These are phyloP conservation scores for Aphrocallistes beatrix DNA, from an alignment of 37 sponge, comb jelly and placozoan species.

Conservation along the genomic window DNA sequence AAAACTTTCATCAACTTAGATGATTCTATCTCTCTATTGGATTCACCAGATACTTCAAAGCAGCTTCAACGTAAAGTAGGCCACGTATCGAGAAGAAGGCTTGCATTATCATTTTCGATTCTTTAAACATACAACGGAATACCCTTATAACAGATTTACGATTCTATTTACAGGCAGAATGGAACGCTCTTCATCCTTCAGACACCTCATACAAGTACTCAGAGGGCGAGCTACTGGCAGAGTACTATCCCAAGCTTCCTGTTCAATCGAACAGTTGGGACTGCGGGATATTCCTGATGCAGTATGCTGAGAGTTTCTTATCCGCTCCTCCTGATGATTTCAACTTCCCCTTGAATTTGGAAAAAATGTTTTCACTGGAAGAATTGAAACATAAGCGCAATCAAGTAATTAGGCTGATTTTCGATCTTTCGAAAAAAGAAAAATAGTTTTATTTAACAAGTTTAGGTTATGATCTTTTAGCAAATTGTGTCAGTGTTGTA, in stretches of 20 bases:
- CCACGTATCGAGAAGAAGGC: neutral
- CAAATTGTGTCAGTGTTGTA: no score
- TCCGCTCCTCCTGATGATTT: constrained; percentile 22
- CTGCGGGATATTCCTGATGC: constrained; percentile 76
- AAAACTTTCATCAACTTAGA: no score
- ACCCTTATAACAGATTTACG: neutral
- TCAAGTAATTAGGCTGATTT: neutral
- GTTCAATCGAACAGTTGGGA: constrained; percentile 71
- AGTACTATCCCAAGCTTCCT: constrained; percentile 36
- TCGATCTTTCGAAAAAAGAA: neutral
- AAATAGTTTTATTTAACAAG: neutral
- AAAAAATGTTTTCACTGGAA: neutral
- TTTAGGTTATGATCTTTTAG: constrained; percentile 2
- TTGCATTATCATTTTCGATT: constrained; percentile 53
- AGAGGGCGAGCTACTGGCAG: neutral
- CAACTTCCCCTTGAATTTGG: neutral
- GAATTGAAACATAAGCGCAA: neutral
- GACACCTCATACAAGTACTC: neutral
- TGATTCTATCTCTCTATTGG: no score
- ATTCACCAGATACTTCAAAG: no score
- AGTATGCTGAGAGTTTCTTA: constrained; percentile 68
- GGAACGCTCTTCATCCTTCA: neutral
- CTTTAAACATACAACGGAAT: constrained; percentile 31
- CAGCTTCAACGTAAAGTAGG: no score
- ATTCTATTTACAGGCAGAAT: neutral